These are phyloP conservation scores for Dysmachus trigonus DNA, from an alignment of 2,888 invertebrate genomes.

Conservation along the genomic window DNA sequence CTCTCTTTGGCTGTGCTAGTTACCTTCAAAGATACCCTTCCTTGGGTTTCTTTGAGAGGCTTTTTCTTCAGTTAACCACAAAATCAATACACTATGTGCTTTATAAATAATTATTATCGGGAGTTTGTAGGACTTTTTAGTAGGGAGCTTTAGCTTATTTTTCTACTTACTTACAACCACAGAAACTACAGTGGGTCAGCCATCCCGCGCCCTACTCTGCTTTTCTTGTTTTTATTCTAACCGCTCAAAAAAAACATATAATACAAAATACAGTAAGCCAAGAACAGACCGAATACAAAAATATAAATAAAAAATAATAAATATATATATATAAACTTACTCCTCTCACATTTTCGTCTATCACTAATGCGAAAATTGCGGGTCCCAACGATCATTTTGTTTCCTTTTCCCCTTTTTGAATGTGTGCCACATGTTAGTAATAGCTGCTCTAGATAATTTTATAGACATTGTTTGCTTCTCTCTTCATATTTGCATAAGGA, in stretches of 20 bases:
- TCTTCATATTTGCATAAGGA: not conserved
- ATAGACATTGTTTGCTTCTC: slow-evolving; percentile 24
- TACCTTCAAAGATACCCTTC: not conserved
- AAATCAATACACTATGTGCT: slow-evolving; percentile 25
- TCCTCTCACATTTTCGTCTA: not conserved
- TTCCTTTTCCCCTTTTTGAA: slow-evolving; percentile 18
- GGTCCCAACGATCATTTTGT: not conserved
- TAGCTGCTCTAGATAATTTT: slow-evolving; percentile 6
- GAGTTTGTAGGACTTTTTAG: not conserved
- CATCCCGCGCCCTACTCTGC: slow-evolving; percentile 51
- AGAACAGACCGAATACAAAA: not conserved
- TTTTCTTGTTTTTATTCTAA: slow-evolving; percentile 1
- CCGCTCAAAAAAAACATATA: not conserved
- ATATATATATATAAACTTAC: not conserved
- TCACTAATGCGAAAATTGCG: not conserved
- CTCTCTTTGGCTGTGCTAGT: not conserved
- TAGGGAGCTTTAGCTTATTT: slow-evolving; percentile 6
- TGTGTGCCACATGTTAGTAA: not conserved
- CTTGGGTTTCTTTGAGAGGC: slow-evolving; percentile 4
- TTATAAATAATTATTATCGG: slow-evolving; percentile 20
- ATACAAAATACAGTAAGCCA: not conserved
- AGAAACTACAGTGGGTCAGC: slow-evolving; percentile 46
- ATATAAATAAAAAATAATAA: not conserved
- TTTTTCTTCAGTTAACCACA: slow-evolving; percentile 20
- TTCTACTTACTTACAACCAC: not conserved